These are phyloP conservation scores for Dermochelys coriacea DNA, from an alignment of 2,797 vertebrate genomes.

Conservation along the genomic window DNA sequence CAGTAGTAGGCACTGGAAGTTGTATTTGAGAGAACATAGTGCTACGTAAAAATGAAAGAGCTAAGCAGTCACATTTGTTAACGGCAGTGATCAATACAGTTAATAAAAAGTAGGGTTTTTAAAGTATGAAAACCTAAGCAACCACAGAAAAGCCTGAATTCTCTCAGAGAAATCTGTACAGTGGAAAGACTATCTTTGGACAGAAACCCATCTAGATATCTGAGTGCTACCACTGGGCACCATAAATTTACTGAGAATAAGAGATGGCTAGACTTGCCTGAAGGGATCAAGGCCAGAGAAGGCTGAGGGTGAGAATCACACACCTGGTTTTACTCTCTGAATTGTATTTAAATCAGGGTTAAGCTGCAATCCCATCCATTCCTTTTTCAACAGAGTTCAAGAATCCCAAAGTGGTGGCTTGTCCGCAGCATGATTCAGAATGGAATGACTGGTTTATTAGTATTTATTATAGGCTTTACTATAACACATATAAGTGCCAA, in stretches of 20 bases:
- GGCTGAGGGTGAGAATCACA: neutral
- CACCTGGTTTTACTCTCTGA: neutral
- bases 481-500: neutral
- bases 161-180: neutral
- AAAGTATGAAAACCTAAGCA: neutral
- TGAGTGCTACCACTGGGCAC: neutral
- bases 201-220: neutral
- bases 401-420: neutral
- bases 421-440: neutral
- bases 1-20: slow-evolving; percentile 78
- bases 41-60: neutral
- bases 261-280: neutral
- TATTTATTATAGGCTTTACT: neutral
- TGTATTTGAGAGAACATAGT: neutral
- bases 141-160: neutral
- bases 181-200: neutral
- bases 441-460: neutral
- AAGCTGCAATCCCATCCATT: neutral
- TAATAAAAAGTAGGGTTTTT: neutral
- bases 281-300: neutral
- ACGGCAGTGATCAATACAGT: too few species aligned
- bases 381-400: neutral
- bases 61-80: neutral
- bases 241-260: neutral
- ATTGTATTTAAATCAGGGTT: neutral